These are phyloP conservation scores for Antheraea mylitta DNA, from an alignment of 1,140 invertebrate genomes.

Conservation along the genomic window DNA sequence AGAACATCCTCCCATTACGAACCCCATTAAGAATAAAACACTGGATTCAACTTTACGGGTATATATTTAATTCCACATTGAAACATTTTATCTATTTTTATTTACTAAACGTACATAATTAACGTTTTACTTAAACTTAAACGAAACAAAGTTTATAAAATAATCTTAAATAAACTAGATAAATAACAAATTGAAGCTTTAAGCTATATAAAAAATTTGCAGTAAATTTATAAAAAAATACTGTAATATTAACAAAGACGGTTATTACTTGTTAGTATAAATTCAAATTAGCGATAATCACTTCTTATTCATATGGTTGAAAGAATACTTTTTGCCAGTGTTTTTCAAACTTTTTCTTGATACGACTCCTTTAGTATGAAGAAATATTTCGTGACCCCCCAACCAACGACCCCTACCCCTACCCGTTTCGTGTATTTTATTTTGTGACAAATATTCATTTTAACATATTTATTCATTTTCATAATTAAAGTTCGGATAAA, in stretches of 20 bases:
- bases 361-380: too few relatives aligned
- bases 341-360: too few relatives aligned
- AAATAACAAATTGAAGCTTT: slow-evolving; percentile 45
- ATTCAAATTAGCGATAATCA: too few relatives aligned
- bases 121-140: slow-evolving; percentile 26
- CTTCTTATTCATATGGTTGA: too few relatives aligned
- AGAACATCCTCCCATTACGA: not conserved
- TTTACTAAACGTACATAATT: slow-evolving; percentile 38
- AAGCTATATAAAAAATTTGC: slow-evolving; percentile 30
- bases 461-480: too few relatives aligned
- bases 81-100: slow-evolving; percentile 58
- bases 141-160: slow-evolving; percentile 36
- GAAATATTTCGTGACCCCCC: too few relatives aligned
- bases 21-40: slow-evolving; percentile 15
- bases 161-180: slow-evolving; percentile 31
- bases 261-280: too few relatives aligned
- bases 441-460: too few relatives aligned
- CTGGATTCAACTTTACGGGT: slow-evolving; percentile 43
- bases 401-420: too few relatives aligned
- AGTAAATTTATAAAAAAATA: not conserved
- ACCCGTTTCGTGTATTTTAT: too few relatives aligned
- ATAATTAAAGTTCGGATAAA: too few relatives aligned
- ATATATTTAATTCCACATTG: slow-evolving; percentile 60
- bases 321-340: too few relatives aligned
- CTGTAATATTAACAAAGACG: not conserved